Percentiles rank a stretch among this genome's conserved stretches.
Conservation (phyloP, 2,113 vertebrate species). For the Sminthopsis crassicaudata region DNA sequence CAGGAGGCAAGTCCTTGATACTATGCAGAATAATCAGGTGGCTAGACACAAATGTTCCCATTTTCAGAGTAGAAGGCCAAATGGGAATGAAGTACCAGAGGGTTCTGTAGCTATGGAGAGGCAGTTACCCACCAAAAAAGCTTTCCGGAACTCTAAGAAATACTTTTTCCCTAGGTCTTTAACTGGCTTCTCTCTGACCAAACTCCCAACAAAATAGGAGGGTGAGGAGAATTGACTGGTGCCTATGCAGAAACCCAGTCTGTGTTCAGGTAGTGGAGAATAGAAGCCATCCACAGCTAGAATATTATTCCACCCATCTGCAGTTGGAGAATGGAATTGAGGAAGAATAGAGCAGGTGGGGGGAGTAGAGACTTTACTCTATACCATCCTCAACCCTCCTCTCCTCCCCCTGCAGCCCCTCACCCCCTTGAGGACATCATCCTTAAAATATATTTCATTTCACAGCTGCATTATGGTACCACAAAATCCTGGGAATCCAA, state of each 20-base stretch:
- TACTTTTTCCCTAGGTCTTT: neutral
- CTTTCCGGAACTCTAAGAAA: neutral
- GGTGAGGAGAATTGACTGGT: neutral
- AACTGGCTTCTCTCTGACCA: neutral
- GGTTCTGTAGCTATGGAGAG: neutral
- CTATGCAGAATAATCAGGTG: conserved; percentile 24
- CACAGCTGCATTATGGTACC: conserved; percentile 91
- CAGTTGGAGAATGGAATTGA: conserved; percentile 49
- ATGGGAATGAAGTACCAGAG: neutral
- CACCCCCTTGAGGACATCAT: conserved; percentile 89
- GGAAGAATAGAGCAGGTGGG: conserved; percentile 29
- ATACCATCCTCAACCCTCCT: conserved; percentile 35
- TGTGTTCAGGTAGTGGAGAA: neutral
- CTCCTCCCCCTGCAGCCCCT: conserved; percentile 58
- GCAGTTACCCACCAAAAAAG: neutral
- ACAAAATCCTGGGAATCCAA: conserved; percentile 92
- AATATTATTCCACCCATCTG: neutral
- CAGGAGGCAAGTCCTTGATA: conserved; percentile 15
- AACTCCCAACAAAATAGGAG: neutral
- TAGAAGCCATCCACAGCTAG: neutral
- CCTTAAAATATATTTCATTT: conserved; percentile 90
- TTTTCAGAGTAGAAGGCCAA: conserved; percentile 4
- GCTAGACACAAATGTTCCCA: neutral
- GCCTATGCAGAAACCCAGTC: neutral
- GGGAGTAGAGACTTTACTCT: conserved; percentile 55